Base-by-base conservation (phyloP, 64 coral and sea anemone species). In the Acropora tenuis region DNA sequence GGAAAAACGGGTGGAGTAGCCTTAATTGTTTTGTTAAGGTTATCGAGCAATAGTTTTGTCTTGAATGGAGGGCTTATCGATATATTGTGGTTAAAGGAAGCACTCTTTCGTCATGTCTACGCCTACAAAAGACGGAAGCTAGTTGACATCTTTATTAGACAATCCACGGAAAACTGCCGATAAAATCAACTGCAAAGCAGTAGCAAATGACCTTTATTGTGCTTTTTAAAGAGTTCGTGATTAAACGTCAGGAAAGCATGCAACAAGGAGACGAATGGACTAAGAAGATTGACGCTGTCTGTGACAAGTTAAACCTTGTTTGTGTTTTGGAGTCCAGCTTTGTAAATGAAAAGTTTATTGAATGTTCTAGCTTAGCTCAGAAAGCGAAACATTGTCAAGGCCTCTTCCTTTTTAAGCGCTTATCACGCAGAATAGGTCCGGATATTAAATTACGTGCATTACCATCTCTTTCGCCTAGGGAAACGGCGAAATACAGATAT, bases 141-240 rank as follows among this genome's bases (percentile, higher is more conserved):
- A 1, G 6, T 19, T 42, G 40, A 20, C n/a, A 17, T 63, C 3
- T 63, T 50, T 12, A n/a, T 43, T 63, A 15, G 13, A 63, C 57
- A 57, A 63, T 82, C 41, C 53, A 63, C 50, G 79, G 43, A 40
- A 84, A 49, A 71, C 30, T 30, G 65, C 82, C 43, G 72, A 85
- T 69, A 85, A 43, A 49, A 48, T 65, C 20, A 69, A 47, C 47
- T 6, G 50, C 17, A 41, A 46, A n/a, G 13, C 4, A 72, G 11
- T 63, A 13, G 52, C 9, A 55, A 10, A 8, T 48, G 15, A 30
- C 50, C 65, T 8, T 15, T n/a, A 20, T 78, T 78, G 43, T 47
- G 3, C 49, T 78, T 50, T 47, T 78, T 1, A 2, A 13, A 78
- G 15, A 6, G 68, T 71, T 71, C 68, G 68, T 71, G 17, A 71